Conservation (phyloP, 2,888 invertebrate species). For the Clivina fossor region DNA sequence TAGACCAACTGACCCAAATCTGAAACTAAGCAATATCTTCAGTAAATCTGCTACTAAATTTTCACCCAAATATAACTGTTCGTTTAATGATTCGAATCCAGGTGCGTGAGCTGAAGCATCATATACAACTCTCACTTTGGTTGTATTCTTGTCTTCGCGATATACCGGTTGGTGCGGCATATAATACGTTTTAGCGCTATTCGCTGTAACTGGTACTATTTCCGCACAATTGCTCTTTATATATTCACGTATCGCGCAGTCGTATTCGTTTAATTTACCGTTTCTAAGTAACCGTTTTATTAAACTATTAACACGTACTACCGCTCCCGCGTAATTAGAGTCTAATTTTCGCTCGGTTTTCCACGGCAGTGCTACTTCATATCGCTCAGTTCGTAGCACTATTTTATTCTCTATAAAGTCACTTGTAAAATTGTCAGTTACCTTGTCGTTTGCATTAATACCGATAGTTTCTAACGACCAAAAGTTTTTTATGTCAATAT, state of each 20-base stretch:
- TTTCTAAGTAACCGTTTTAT: slow-evolving; percentile 1
- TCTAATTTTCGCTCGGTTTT: slow-evolving; percentile 1
- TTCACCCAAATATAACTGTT: slow-evolving; percentile 37
- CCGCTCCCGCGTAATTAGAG: slow-evolving; percentile 6
- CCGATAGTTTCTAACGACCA: not conserved
- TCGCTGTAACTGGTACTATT: not conserved
- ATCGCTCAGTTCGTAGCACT: not conserved
- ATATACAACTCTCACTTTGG: slow-evolving; percentile 11
- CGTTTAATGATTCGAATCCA: slow-evolving; percentile 7
- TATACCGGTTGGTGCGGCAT: slow-evolving; percentile 5
- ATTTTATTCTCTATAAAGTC: slow-evolving; percentile 1
- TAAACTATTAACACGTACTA: slow-evolving; percentile 1
- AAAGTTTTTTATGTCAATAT: not conserved
- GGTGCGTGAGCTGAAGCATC: slow-evolving; percentile 9
- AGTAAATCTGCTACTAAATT: slow-evolving; percentile 40
- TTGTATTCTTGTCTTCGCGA: slow-evolving; percentile 11
- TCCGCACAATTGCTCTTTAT: slow-evolving; percentile 2
- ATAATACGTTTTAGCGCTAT: not conserved
- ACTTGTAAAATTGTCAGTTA: not conserved
- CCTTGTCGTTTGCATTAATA: slow-evolving; percentile 3
- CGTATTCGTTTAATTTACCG: slow-evolving; percentile 3
- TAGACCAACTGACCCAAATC: slow-evolving; percentile 32
- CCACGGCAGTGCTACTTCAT: slow-evolving; percentile 6
- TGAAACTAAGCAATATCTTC: slow-evolving; percentile 32
- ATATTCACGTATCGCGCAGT: slow-evolving; percentile 8